phyloP scores from a whole-genome alignment of 2,797 vertebrate species.

The Bovichtus variegatus region DNA sequence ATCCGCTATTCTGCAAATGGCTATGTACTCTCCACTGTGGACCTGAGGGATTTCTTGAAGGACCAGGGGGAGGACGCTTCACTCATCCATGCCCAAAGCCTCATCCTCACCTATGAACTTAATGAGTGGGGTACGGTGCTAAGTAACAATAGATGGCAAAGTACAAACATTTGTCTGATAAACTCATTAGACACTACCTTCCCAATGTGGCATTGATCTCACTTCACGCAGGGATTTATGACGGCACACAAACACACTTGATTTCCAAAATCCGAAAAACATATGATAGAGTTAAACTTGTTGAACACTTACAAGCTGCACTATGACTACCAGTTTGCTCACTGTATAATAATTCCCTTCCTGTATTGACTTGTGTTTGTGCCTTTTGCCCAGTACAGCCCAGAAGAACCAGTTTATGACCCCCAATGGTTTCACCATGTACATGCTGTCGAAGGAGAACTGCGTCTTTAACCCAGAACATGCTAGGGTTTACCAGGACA shows the following conservation, averaged over 20 bases:
- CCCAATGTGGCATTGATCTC: too few relatives aligned
- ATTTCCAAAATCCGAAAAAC: too few relatives aligned
- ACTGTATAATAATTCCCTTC: background rate
- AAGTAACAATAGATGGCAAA: background rate
- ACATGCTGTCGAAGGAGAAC: conserved; percentile 93
- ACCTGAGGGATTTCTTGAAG: conserved; percentile 90
- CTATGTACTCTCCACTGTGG: conserved; percentile 87
- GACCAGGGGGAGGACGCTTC: conserved; percentile 92
- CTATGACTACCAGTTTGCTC: background rate
- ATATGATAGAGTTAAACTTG: background rate
- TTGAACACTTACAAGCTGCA: background rate
- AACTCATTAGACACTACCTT: background rate
- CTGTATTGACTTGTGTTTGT: conserved; percentile 15
- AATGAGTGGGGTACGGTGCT: conserved; percentile 89
- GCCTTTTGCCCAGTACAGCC: conserved; percentile 72
- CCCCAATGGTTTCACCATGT: conserved; percentile 95
- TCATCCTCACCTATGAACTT: conserved; percentile 91
- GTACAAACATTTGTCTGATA: background rate
- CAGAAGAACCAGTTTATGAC: conserved; percentile 91
- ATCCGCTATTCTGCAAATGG: conserved; percentile 88
- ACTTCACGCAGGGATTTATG: too few relatives aligned
- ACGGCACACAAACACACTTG: too few relatives aligned
- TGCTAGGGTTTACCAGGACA: conserved; percentile 90
- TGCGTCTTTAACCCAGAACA: conserved; percentile 89
- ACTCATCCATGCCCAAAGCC: conserved; percentile 80